These are phyloP conservation scores for Prionailurus bengalensis DNA, from an alignment of 2,113 vertebrate species.

Conservation along the genomic window DNA sequence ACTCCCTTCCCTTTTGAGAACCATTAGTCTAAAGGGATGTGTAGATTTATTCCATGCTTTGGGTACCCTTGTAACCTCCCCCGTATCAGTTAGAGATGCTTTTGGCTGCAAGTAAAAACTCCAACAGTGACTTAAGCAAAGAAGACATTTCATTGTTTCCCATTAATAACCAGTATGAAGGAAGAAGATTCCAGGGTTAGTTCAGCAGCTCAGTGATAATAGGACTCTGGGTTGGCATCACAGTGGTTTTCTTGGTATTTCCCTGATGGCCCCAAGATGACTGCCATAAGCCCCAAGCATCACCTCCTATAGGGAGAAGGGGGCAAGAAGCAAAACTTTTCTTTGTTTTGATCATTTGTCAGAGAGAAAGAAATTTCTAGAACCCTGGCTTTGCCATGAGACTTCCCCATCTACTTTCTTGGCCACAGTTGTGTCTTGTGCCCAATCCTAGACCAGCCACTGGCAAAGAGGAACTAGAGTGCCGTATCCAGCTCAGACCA, in stretches of 20 bases:
- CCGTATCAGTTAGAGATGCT: neutral
- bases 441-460: neutral
- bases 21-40: neutral
- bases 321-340: neutral
- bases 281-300: neutral
- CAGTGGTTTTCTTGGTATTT: neutral
- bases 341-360: neutral
- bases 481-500: neutral
- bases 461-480: neutral
- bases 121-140: neutral
- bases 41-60: neutral
- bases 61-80: too few species aligned
- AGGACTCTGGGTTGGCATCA: neutral
- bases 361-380: neutral
- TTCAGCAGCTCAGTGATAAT: neutral
- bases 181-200: neutral
- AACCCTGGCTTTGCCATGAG: neutral
- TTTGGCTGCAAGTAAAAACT: constrained; percentile 3
- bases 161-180: neutral
- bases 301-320: neutral
- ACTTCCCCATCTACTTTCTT: neutral
- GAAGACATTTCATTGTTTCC: neutral
- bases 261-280: neutral
- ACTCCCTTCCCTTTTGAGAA: neutral
- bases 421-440: neutral